Percentiles rank a stretch among this genome's conserved stretches.
Evolutionary conservation across 2,797 vertebrate species (phyloP).

Genomic region (Acanthopagrus latus): DNA sequence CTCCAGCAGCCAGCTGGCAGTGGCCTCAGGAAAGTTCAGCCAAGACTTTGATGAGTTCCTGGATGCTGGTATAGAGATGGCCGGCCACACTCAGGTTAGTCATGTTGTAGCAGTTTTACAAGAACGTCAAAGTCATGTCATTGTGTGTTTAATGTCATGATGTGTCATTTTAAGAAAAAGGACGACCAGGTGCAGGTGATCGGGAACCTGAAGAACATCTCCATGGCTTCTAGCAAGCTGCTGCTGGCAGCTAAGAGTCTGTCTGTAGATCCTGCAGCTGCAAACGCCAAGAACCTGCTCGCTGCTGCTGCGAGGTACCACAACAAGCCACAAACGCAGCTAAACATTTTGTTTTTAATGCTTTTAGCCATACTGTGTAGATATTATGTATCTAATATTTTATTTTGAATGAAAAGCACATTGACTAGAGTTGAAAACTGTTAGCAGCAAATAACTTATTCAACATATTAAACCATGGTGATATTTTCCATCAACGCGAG

Average conservation of each 20-base stretch:
- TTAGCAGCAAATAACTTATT: neutral
- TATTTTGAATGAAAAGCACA: neutral
- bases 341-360: neutral
- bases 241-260: conserved; percentile 97
- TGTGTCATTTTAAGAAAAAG: conserved; percentile 88
- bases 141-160: neutral
- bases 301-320: conserved; percentile 95
- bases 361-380: neutral
- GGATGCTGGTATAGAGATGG: conserved; percentile 99
- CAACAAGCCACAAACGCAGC: neutral
- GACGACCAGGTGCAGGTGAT: conserved; percentile 99
- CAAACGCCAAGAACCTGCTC: conserved; percentile 97
- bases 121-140: neutral
- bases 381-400: neutral
- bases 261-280: conserved; percentile 97
- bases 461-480: neutral
- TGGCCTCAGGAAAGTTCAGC: conserved; percentile 97
- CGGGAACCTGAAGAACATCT: conserved; percentile 98
- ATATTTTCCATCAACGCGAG: neutral
- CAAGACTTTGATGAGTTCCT: conserved; percentile 98
- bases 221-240: conserved; percentile 98
- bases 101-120: neutral
- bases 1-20: conserved; percentile 93
- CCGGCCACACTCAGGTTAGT: conserved; percentile 95
- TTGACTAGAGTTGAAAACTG: neutral